phyloP scores from a whole-genome alignment of 2,113 vertebrate species.

The Megaleporinus macrocephalus region DNA sequence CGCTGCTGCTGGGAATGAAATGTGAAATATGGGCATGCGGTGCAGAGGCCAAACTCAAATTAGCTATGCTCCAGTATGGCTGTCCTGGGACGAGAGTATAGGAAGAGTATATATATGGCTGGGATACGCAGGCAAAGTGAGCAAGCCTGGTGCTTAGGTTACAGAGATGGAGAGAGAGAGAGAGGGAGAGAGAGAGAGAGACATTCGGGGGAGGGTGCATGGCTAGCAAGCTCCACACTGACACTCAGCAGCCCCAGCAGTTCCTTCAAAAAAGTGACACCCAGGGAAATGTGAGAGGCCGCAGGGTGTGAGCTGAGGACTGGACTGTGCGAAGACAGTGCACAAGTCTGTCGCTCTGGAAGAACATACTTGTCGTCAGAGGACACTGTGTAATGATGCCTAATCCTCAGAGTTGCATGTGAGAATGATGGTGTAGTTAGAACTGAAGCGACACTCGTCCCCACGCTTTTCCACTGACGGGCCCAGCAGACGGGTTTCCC shows the following conservation, averaged over 20 bases:
- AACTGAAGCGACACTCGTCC: conserved; percentile 13
- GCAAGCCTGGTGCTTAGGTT: not conserved
- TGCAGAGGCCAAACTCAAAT: conserved; percentile 73
- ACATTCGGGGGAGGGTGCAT: conserved; percentile 50
- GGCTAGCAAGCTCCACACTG: conserved; percentile 64
- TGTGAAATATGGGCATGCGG: conserved; percentile 72
- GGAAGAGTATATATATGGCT: conserved; percentile 72
- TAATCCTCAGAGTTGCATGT: conserved; percentile 27
- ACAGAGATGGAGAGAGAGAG: conserved; percentile 32
- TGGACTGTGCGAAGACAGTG: not conserved
- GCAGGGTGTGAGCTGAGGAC: not conserved
- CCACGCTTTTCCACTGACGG: not conserved
- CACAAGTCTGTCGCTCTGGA: not conserved
- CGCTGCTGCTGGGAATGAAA: conserved; percentile 65
- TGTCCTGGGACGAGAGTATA: conserved; percentile 58
- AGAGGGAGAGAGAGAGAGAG: conserved; percentile 39
- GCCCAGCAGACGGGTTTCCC: conserved; percentile 14
- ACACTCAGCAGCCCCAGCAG: conserved; percentile 50
- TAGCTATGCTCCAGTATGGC: conserved; percentile 73
- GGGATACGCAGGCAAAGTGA: conserved; percentile 65
- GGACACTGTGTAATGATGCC: conserved; percentile 34
- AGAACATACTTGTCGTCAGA: conserved; percentile 28
- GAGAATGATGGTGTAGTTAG: conserved; percentile 42
- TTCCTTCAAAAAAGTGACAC: conserved; percentile 22
- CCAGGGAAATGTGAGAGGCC: conserved; percentile 27